These are phyloP conservation scores for Bombus affinis DNA, from an alignment of 1,140 invertebrate species.

Conservation along the genomic window DNA sequence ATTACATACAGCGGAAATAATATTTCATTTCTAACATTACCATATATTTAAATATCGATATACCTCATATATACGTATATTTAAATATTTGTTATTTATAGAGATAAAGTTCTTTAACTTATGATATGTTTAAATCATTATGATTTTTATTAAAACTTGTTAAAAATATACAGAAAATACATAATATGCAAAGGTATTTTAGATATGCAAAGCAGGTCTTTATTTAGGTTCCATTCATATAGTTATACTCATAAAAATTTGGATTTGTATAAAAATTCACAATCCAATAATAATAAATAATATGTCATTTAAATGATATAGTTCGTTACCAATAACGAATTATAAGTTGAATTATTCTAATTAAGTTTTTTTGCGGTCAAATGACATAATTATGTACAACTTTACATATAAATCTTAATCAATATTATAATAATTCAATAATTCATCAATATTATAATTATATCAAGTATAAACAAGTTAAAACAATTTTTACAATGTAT, in stretches of 20 bases:
- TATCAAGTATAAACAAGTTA: not conserved
- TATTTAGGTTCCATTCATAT: no score
- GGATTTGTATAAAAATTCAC: no score
- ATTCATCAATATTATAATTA: not conserved
- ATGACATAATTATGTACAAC: no score
- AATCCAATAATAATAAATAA: not conserved
- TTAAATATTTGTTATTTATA: slow-evolving; percentile 1
- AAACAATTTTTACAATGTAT: not conserved
- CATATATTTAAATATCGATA: not conserved
- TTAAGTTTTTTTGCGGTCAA: not conserved
- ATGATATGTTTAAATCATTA: not conserved
- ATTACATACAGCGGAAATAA: not conserved
- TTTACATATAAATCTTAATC: not conserved
- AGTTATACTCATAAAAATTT: no score
- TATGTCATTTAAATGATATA: not conserved
- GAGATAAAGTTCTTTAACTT: not conserved
- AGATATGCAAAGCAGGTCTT: no score
- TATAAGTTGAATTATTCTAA: not conserved
- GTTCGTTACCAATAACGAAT: not conserved
- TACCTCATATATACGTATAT: no score
- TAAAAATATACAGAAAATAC: no score
- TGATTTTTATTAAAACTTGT: no score
- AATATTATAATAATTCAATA: no score
- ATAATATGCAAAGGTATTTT: no score
- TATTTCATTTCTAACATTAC: not conserved